Conservation (phyloP, 2,797 vertebrate genomes). For the Argya squamiceps region DNA sequence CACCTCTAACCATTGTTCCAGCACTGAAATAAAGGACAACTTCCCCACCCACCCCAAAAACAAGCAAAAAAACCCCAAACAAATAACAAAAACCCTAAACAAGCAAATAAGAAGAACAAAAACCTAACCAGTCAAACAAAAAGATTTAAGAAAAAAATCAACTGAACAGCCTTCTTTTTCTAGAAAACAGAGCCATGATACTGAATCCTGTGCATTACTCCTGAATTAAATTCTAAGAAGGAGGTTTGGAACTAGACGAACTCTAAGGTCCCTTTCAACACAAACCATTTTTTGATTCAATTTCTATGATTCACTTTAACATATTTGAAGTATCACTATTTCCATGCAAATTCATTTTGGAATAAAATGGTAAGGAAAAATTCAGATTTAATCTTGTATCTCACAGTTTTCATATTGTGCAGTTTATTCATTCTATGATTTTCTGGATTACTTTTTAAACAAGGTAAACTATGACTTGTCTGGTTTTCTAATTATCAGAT, state of each 20-base stretch:
- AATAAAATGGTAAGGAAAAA: not conserved
- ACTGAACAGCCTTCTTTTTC: not conserved
- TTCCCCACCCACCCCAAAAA: not conserved
- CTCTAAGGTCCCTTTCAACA: not conserved
- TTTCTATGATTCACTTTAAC: not conserved
- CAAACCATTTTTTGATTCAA: not conserved
- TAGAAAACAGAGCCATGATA: not conserved
- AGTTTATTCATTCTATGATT: not conserved
- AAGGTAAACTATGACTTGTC: not conserved
- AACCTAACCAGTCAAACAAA: fast-evolving
- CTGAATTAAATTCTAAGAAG: not conserved
- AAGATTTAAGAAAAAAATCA: not conserved
- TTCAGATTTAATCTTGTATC: not conserved
- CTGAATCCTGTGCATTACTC: not conserved
- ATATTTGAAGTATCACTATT: not conserved
- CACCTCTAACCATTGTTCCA: not conserved
- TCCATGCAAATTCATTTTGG: not conserved
- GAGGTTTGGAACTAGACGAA: fast-evolving
- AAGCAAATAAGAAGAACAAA: not conserved
- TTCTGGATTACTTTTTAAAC: not conserved
- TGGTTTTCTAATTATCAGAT: not conserved
- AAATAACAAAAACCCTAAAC: not conserved
- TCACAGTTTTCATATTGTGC: not conserved
- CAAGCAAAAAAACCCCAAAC: not conserved
- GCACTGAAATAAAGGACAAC: not conserved